Conservation (phyloP, 2,113 vertebrate genomes). For the Nothocercus julius region DNA sequence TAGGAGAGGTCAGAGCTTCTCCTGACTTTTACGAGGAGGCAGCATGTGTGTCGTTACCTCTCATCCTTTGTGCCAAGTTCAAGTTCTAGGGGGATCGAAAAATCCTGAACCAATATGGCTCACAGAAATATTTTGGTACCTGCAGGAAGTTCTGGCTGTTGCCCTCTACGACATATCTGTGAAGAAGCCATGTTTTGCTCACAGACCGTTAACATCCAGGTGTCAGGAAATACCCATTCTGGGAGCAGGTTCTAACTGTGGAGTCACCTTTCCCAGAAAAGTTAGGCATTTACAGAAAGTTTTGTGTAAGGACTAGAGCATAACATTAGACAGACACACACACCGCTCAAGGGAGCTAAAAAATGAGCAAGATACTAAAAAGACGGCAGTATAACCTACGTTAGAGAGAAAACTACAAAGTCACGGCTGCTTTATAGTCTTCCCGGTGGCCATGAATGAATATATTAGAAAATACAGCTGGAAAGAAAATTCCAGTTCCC, state of each 20-base stretch:
- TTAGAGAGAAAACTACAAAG: slow-evolving; percentile 8
- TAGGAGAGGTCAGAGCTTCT: slow-evolving; percentile 48
- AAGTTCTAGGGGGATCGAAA: slow-evolving; percentile 27
- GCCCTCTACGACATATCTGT: slow-evolving; percentile 44
- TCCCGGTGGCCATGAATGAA: background rate
- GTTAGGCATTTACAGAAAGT: background rate
- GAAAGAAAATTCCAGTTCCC: background rate
- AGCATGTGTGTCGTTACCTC: slow-evolving; percentile 50
- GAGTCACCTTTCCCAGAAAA: slow-evolving; percentile 38
- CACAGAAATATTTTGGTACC: slow-evolving; percentile 38
- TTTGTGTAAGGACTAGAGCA: background rate
- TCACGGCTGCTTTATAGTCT: background rate
- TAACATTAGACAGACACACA: background rate
- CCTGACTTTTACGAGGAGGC: slow-evolving; percentile 38
- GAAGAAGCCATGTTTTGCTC: slow-evolving; percentile 20
- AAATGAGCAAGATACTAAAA: slow-evolving; percentile 6
- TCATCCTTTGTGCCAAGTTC: slow-evolving; percentile 53
- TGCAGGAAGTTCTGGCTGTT: slow-evolving; percentile 61
- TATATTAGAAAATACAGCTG: slow-evolving; percentile 10
- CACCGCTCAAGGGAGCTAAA: background rate
- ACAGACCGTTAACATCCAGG: background rate
- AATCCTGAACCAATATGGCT: slow-evolving; percentile 11
- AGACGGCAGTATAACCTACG: background rate
- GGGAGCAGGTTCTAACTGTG: background rate
- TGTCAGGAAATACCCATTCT: slow-evolving; percentile 57